Evolutionary conservation across 2,797 vertebrate genomes (phyloP).

Genomic region (Trematomus bernacchii): DNA sequence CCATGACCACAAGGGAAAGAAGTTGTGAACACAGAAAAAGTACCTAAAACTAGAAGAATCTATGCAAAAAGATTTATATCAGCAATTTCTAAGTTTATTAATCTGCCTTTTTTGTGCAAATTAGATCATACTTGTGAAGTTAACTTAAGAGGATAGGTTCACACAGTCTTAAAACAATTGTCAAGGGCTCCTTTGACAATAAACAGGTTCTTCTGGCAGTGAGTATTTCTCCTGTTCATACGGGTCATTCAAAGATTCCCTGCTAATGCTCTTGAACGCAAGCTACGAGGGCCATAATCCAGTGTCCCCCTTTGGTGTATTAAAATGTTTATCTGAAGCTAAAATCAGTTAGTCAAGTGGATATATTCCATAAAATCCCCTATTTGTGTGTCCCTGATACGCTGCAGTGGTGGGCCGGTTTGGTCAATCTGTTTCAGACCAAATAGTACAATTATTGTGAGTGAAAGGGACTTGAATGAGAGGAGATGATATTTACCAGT

Average conservation of each 20-base stretch:
- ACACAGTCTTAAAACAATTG: neutral
- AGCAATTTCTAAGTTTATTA: too few relatives aligned
- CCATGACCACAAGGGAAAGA: neutral
- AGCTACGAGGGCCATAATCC: neutral
- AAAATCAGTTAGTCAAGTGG: neutral
- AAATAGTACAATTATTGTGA: too few relatives aligned
- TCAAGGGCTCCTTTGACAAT: too few relatives aligned
- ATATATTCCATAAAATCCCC: neutral
- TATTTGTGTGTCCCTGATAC: neutral
- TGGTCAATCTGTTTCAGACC: neutral
- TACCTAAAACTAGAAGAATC: neutral
- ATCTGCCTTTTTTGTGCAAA: too few relatives aligned
- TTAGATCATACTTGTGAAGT: neutral
- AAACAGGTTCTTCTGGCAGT: too few relatives aligned
- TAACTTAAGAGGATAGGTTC: neutral
- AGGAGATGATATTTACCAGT: slow-evolving; percentile 85
- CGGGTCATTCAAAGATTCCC: neutral
- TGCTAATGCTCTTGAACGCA: too few relatives aligned
- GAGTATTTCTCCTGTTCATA: neutral
- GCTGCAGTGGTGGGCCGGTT: neutral
- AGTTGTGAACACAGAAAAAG: neutral
- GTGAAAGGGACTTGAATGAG: neutral
- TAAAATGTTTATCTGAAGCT: neutral
- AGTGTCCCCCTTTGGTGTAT: neutral
- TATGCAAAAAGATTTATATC: too few relatives aligned